Evolutionary conservation across 1,140 invertebrate species (phyloP), one percentile per base, ranked within the genome.

Genomic region (Hycleus phaleratus): DNA sequence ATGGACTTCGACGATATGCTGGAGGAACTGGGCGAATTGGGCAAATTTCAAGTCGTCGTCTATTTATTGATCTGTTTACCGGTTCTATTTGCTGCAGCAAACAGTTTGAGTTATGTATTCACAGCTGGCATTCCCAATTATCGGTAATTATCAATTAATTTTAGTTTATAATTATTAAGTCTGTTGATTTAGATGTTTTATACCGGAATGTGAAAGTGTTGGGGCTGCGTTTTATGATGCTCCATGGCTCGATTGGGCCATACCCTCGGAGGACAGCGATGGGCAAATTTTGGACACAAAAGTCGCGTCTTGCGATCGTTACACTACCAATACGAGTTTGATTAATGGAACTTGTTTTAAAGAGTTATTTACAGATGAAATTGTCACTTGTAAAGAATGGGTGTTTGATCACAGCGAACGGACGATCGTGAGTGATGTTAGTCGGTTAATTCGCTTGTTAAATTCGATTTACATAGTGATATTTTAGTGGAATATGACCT

Each of bases 81-180:
- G 6, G 79, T 82, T 18, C 67, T 82, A 39, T 80, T 82, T 63
- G 75, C 69, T 11, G 80, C 81, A 7, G 80, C 78, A 6, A 81
- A 81, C 61, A 82, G 79, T 71, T 71, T 83, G 8, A 79, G 78
- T 10, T 82, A 82, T 65, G 80, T 82, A 5, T 83, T 82, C 64
- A 81, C 80, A 4, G 81, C 80, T 18, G 80, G 80, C 53, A 70
- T 73, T 12, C 79, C 80, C 11, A 62, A 75, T 46, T 79, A 80
- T 61, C 73, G 78, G 79, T 79, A 67, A 65, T n/a, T 39, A 51
- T 48, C 11, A 49, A 12, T 56, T 46, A 46, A 54, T 39, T 38
- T 51, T 4, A 51, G 46, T 18, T 18, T 18, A 51, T 32, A 25
- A 10, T 12, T 45, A 43, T 6, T 3, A 42, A 49, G 2, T 44